Percentiles rank a stretch among this genome's conserved stretches.
These are phyloP conservation scores for Aspidoscelis tigris DNA, from an alignment of 2,113 vertebrate genomes.

Conservation along the genomic window DNA sequence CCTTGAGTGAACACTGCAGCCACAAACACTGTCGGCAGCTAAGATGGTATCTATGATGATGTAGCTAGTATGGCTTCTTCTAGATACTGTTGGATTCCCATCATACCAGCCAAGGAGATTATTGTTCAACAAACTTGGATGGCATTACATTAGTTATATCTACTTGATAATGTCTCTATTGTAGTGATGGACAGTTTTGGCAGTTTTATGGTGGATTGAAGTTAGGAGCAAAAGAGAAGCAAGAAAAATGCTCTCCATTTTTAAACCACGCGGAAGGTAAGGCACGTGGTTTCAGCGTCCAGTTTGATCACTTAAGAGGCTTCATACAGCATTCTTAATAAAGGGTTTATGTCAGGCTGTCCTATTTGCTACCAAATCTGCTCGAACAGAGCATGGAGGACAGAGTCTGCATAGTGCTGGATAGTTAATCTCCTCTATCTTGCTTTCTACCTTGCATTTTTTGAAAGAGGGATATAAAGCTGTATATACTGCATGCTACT, in stretches of 20 bases:
- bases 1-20: background rate
- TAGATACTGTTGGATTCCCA: background rate
- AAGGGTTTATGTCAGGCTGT: background rate
- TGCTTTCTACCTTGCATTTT: background rate
- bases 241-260: background rate
- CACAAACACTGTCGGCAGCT: background rate
- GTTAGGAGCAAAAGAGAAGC: background rate
- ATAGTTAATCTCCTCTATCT: background rate
- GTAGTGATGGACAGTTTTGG: background rate
- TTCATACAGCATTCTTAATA: background rate
- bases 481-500: conserved; percentile 2
- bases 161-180: background rate
- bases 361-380: background rate
- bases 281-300: background rate
- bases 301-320: background rate
- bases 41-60: background rate
- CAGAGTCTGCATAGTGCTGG: background rate
- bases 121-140: background rate
- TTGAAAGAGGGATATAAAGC: background rate
- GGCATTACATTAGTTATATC: background rate
- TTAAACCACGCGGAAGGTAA: background rate
- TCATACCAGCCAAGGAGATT: background rate
- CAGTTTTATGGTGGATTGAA: background rate
- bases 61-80: background rate
- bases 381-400: background rate